Evolutionary conservation across 2,797 vertebrate species (phyloP).

Genomic region (Odontamblyopus rebecca): DNA sequence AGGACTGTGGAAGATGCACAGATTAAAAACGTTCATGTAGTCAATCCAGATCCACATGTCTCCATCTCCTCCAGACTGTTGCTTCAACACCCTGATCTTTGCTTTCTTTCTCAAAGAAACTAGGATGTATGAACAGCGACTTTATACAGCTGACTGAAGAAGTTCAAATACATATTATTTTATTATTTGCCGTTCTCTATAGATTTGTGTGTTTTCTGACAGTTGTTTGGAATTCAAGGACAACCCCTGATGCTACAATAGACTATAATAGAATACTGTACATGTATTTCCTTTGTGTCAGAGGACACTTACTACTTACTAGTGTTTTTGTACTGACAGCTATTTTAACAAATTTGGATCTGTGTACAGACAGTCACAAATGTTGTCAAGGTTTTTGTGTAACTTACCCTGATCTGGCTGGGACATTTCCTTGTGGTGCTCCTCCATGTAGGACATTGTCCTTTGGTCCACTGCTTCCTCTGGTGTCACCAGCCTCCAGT

Average conservation of each 20-base stretch:
- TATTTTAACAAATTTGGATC: background rate
- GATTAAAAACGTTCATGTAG: too few relatives aligned
- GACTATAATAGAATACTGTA: background rate
- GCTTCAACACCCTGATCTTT: too few relatives aligned
- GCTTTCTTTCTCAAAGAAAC: too few relatives aligned
- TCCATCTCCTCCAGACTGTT: background rate
- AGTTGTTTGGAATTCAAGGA: background rate
- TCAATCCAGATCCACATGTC: too few relatives aligned
- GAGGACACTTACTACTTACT: background rate
- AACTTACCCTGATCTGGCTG: slow-evolving; percentile 68
- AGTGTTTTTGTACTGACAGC: background rate
- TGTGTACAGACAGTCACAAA: too few relatives aligned
- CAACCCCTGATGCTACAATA: background rate
- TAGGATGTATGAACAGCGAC: too few relatives aligned
- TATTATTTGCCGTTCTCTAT: too few relatives aligned
- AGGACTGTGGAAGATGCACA: too few relatives aligned
- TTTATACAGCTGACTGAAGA: too few relatives aligned
- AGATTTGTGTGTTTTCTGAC: background rate
- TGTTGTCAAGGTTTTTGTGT: background rate
- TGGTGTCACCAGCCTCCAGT: slow-evolving; percentile 18
- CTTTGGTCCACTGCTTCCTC: slow-evolving; percentile 1
- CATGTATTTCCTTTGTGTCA: background rate
- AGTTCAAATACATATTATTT: background rate
- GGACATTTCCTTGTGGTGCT: slow-evolving; percentile 21
- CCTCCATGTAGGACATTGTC: slow-evolving; percentile 3